Evolutionary conservation across 2,113 vertebrate species (phyloP).

Genomic region (Catharus bicknelli): DNA sequence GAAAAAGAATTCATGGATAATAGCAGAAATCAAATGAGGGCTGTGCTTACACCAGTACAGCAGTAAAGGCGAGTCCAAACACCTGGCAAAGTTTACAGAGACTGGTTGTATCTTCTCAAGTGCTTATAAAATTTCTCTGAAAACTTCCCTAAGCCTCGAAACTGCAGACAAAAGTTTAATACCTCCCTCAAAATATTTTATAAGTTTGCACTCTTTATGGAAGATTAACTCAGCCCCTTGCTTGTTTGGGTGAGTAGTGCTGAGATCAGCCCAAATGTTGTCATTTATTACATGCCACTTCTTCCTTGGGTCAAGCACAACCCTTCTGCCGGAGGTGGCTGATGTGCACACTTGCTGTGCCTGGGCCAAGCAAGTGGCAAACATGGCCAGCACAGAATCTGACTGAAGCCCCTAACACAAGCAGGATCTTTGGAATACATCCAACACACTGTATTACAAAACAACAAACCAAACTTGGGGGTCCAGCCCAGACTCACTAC

Average conservation of each 20-base stretch:
- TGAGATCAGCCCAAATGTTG: not conserved
- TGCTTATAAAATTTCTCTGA: not conserved
- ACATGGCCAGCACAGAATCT: not conserved
- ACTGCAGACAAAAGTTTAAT: slow-evolving; percentile 6
- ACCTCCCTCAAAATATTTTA: not conserved
- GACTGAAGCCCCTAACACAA: not conserved
- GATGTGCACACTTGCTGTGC: not conserved
- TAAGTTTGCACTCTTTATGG: not conserved
- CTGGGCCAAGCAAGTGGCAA: not conserved
- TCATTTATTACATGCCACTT: not conserved
- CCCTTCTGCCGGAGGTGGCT: not conserved
- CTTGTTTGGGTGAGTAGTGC: not conserved
- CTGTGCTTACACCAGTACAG: not conserved
- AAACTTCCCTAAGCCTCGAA: not conserved
- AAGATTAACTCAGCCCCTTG: not conserved
- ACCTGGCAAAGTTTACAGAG: not conserved
- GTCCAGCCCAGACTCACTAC: not conserved
- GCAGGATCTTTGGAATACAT: not conserved
- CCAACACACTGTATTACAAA: not conserved
- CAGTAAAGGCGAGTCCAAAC: not conserved
- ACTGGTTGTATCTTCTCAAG: not conserved
- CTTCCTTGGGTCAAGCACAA: not conserved
- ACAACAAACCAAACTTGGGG: not conserved
- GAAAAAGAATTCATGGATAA: not conserved
- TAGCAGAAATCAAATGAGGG: not conserved